phyloP scores from a whole-genome alignment of 2,888 invertebrate species.

The Drosophila eohydei region DNA sequence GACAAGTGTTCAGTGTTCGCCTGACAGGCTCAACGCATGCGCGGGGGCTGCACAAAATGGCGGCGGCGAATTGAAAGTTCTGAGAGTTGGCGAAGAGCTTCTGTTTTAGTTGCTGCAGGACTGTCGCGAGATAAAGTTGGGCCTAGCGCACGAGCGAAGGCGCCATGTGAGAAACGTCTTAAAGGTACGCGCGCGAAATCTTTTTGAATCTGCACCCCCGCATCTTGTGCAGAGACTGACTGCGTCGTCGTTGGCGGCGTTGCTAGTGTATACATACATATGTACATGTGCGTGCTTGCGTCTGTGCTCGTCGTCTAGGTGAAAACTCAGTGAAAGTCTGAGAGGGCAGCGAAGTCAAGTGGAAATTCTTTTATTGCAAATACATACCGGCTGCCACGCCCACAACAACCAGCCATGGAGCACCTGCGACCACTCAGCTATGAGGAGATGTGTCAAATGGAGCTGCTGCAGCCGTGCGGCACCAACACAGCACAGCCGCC shows the following conservation, averaged over 20 bases:
- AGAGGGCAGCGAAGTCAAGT: conserved; percentile 16
- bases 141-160: conserved; percentile 38
- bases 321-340: conserved; percentile 31
- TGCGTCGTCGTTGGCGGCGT: conserved; percentile 6
- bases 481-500: conserved; percentile 24
- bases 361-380: conserved; percentile 16
- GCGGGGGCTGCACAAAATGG: conserved; percentile 58
- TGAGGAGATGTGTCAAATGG: conserved; percentile 84
- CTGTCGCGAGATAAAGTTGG: conserved; percentile 77
- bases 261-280: conserved; percentile 33
- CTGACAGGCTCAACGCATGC: conserved; percentile 53
- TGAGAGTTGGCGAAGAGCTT: conserved; percentile 39
- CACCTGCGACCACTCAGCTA: conserved; percentile 83
- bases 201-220: conserved; percentile 40
- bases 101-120: conserved; percentile 67
- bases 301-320: conserved; percentile 25
- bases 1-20: conserved; percentile 11
- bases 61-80: conserved; percentile 66
- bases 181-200: conserved; percentile 73
- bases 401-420: conserved; percentile 72
- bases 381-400: conserved; percentile 28
- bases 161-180: conserved; percentile 57
- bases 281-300: conserved; percentile 14
- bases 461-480: conserved; percentile 74
- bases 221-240: conserved; percentile 35